A percentile compares a stretch with the other conserved stretches of the same genome.
Evolutionary conservation across 2,888 invertebrate species (phyloP).

Genomic region (Heteropelma amictum): DNA sequence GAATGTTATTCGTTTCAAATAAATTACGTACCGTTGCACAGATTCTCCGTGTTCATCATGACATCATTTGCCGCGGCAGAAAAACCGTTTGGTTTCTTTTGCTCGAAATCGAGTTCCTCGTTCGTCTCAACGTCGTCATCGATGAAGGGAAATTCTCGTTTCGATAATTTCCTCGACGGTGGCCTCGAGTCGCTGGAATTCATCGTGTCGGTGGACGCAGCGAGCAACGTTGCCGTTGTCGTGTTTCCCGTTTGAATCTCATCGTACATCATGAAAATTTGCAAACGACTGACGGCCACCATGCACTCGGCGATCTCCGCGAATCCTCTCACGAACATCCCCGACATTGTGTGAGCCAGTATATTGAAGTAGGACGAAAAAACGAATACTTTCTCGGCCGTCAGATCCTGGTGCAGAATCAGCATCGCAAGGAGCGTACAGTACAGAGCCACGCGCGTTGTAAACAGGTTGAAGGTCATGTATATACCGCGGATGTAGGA

Average conservation of each 20-base stretch:
- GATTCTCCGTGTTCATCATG: slow-evolving; percentile 61
- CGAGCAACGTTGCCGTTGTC: slow-evolving; percentile 38
- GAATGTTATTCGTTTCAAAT: not conserved
- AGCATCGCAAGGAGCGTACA: slow-evolving; percentile 86
- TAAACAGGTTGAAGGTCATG: slow-evolving; percentile 88
- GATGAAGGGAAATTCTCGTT: slow-evolving; percentile 69
- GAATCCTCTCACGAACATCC: slow-evolving; percentile 80
- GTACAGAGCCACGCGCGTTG: slow-evolving; percentile 89
- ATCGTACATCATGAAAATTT: slow-evolving; percentile 77
- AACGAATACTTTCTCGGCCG: slow-evolving; percentile 84
- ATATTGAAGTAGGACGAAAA: slow-evolving; percentile 80
- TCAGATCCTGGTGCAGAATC: slow-evolving; percentile 83
- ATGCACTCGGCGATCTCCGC: slow-evolving; percentile 81
- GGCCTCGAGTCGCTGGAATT: slow-evolving; percentile 59
- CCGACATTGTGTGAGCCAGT: slow-evolving; percentile 80
- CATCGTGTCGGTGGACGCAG: slow-evolving; percentile 60
- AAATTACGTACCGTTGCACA: slow-evolving; percentile 37
- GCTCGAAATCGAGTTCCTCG: slow-evolving; percentile 68
- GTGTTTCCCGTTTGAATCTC: slow-evolving; percentile 66
- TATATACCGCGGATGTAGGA: slow-evolving; percentile 84
- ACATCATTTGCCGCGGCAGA: slow-evolving; percentile 70
- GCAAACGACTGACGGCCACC: slow-evolving; percentile 78
- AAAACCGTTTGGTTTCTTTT: slow-evolving; percentile 72
- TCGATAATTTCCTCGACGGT: slow-evolving; percentile 60
- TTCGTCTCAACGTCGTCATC: slow-evolving; percentile 62